phyloP scores from a whole-genome alignment of 2,888 invertebrate species.

The Schizotus pectinicornis region DNA sequence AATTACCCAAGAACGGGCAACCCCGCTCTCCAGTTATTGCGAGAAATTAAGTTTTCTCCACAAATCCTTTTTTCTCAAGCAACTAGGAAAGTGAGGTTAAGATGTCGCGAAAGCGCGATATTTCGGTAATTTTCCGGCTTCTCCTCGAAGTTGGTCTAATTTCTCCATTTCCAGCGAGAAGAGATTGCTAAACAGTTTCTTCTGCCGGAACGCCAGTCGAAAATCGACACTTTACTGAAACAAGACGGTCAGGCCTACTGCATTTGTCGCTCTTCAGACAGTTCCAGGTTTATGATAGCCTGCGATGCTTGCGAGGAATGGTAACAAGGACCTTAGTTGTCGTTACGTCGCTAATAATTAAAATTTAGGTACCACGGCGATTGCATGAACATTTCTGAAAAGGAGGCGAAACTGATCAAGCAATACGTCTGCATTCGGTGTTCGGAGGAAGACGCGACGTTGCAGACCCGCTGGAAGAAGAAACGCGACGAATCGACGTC shows the following conservation, averaged over 20 bases:
- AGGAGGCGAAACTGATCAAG: constrained; percentile 91
- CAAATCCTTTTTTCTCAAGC: too few relatives aligned
- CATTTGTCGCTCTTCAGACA: constrained; percentile 92
- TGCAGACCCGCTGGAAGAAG: constrained; percentile 65
- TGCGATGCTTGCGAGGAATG: constrained; percentile 98
- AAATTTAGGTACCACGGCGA: constrained; percentile 90
- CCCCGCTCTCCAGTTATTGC: too few relatives aligned
- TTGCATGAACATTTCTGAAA: constrained; percentile 93
- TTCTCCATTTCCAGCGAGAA: constrained; percentile 69
- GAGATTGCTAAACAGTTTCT: constrained; percentile 90
- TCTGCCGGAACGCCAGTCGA: constrained; percentile 87
- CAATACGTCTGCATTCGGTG: constrained; percentile 92
- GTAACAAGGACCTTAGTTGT: constrained; percentile 56
- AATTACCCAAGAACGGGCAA: too few relatives aligned
- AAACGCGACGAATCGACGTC: constrained; percentile 48
- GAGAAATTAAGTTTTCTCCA: too few relatives aligned
- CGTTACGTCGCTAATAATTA: background rate
- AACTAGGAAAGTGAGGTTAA: constrained; percentile 18
- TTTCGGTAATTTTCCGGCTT: constrained; percentile 40
- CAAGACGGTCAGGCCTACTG: constrained; percentile 94
- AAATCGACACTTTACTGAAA: constrained; percentile 84
- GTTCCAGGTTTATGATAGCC: constrained; percentile 96
- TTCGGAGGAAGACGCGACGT: constrained; percentile 79
- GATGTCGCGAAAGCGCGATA: constrained; percentile 47
- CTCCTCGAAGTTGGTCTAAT: constrained; percentile 8